Base-by-base conservation (phyloP, 1,140 invertebrate species). In the Hylaeus volcanicus region DNA sequence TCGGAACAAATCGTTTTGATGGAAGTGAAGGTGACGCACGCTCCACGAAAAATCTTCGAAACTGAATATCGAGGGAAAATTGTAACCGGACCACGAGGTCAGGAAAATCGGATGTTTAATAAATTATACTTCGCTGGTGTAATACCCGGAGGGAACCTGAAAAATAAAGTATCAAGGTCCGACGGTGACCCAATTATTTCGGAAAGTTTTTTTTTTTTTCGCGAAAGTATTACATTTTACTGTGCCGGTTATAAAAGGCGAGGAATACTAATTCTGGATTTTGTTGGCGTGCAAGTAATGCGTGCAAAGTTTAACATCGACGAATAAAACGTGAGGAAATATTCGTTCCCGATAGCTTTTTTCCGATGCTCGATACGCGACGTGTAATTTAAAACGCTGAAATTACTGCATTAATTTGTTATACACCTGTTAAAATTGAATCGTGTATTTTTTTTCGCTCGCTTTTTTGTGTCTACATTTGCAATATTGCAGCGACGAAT, bases 111-210 rank as follows among this genome's bases (percentile, higher is more conserved):
- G 45, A 48, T 48, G 8, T 48, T 48, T 48, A 48, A 48, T 6
- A 6, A 1, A 48, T 48, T 48, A 48, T 26, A 26, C 26, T 26
- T 26, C 26, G 26, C 26, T 26, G 26, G 26, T 26, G 26, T 26
- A 26, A 48, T 48, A 48, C 5, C 45, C 45, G 8, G n/a, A 58
- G n/a, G 14, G 14, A 4, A 58, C 14, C 14, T 15, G 55, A n/a
- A n/a, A 58, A 3, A 58, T 58, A 58, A 14, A 4, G n/a, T 58
- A n/a, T 15, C 3, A 26, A 26, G 26, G 26, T n/a, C 5, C 14
- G 26, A 26, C 64, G 41, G 64, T 66, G 64, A 48, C 64, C 64
- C 64, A 14, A 66, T 66, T 66, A 26, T 66, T n/a, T 15, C 26
- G 14, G 64, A 8, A 48, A n/a, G 64, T 66, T 65, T 65, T 48